Conservation (phyloP, 2,113 vertebrate genomes). For the Cisticola juncidis region DNA sequence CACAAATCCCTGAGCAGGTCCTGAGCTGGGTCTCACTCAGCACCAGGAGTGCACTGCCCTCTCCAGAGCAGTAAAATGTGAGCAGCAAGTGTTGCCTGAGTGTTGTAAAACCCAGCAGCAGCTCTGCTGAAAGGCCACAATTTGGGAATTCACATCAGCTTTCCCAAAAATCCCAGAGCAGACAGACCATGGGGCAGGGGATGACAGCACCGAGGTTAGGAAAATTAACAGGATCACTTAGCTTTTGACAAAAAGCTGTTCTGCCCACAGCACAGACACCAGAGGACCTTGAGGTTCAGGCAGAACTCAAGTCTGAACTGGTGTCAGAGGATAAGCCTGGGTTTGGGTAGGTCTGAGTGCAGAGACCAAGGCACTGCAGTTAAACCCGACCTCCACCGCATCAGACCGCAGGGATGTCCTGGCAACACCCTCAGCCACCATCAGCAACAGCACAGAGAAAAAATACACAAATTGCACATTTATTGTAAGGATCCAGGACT, state of each 20-base stretch:
- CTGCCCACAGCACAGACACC: not conserved
- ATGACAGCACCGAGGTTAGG: not conserved
- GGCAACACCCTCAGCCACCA: not conserved
- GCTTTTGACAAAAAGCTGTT: not conserved
- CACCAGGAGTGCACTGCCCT: not conserved
- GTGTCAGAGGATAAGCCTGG: not conserved
- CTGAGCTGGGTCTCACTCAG: not conserved
- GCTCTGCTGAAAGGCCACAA: not conserved
- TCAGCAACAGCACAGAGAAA: not conserved
- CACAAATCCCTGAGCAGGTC: not conserved
- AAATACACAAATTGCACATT: rapidly evolving
- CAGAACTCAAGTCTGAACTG: not conserved
- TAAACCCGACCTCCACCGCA: rapidly evolving
- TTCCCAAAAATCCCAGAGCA: not conserved
- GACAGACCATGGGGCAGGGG: not conserved
- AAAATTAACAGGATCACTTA: not conserved
- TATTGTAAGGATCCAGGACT: not conserved
- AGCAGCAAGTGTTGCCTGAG: not conserved
- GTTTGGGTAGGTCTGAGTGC: not conserved
- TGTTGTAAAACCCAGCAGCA: rapidly evolving
- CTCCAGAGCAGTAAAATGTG: not conserved
- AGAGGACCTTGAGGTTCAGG: not conserved
- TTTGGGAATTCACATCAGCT: not conserved
- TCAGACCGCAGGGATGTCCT: not conserved
- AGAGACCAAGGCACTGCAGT: not conserved